Conservation (phyloP, 2,113 vertebrate genomes). For the Ptyas mucosa region DNA sequence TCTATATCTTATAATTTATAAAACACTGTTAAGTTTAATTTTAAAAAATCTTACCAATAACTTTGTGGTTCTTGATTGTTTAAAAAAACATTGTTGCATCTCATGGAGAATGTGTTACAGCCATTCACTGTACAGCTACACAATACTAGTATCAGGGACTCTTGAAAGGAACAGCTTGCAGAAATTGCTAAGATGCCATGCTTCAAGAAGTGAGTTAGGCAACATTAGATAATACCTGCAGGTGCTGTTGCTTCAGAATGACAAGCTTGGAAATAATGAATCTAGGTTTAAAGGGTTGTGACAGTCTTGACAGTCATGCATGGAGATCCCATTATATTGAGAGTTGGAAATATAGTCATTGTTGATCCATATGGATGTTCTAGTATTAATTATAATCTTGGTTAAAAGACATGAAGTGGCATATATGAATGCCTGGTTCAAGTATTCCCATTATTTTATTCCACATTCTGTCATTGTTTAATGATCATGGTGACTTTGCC, state of each 20-base stretch:
- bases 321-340: neutral
- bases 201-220: neutral
- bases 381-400: neutral
- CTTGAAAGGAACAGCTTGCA: neutral
- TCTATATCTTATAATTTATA: constrained; percentile 67
- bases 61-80: neutral
- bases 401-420: neutral
- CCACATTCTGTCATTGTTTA: neutral
- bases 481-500: neutral
- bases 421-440: neutral
- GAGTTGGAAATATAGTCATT: neutral
- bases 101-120: neutral
- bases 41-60: constrained; percentile 47
- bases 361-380: neutral
- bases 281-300: neutral
- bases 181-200: neutral
- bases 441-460: neutral
- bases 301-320: neutral
- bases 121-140: neutral
- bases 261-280: neutral
- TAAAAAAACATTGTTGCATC: neutral
- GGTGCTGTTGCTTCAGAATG: neutral
- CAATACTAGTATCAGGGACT: neutral
- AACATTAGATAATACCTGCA: neutral
- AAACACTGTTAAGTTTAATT: constrained; percentile 68